Conservation (phyloP, 2,888 invertebrate genomes). For the Xestia xanthographa region DNA sequence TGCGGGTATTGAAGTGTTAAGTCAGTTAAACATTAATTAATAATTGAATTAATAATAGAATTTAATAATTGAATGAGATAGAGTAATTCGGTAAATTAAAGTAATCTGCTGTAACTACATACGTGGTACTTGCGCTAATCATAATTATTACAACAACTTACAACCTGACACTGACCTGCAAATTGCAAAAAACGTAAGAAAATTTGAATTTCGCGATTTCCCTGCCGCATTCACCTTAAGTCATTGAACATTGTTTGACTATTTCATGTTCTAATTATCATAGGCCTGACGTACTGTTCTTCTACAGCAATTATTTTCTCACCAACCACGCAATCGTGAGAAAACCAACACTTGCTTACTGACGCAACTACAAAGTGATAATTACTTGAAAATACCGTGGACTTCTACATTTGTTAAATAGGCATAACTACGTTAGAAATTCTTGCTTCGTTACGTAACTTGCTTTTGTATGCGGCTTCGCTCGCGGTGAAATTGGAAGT, state of each 20-base stretch:
- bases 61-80: background rate
- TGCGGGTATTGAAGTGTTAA: too few relatives aligned
- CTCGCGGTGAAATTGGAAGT: background rate
- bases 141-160: too few relatives aligned
- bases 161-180: too few relatives aligned
- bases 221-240: too few relatives aligned
- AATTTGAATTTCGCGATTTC: too few relatives aligned
- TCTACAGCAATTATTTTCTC: background rate
- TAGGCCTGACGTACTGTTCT: background rate
- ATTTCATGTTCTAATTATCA: background rate
- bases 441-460: background rate
- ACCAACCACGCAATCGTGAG: conserved; percentile 17
- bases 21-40: background rate
- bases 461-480: background rate
- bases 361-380: conserved; percentile 14
- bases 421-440: background rate
- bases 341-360: conserved; percentile 15
- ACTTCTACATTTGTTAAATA: conserved; percentile 5
- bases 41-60: too few relatives aligned
- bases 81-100: background rate
- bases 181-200: too few relatives aligned
- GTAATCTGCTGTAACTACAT: too few relatives aligned
- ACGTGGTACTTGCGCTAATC: too few relatives aligned
- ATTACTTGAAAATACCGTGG: conserved; percentile 20
- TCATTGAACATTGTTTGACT: background rate